Percentiles rank a stretch among this genome's conserved stretches.
These are phyloP conservation scores for Allygus modestus DNA, from an alignment of 2,888 invertebrate species.

Conservation along the genomic window DNA sequence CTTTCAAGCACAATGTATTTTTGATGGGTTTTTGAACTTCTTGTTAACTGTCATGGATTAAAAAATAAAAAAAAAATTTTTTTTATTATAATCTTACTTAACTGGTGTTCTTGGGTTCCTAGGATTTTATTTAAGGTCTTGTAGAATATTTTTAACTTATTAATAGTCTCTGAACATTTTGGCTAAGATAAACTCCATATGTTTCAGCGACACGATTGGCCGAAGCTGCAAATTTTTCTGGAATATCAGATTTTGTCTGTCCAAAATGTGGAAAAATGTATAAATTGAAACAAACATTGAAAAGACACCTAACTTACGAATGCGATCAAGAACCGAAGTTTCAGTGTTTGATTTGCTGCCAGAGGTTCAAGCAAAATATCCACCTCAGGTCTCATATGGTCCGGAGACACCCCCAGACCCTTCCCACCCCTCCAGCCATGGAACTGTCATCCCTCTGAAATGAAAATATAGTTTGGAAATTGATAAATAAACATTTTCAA, in stretches of 20 bases:
- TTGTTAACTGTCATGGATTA: no score
- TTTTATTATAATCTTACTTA: no score
- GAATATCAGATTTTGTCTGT: conserved; percentile 67
- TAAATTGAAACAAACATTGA: conserved; percentile 71
- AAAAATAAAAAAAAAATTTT: no score
- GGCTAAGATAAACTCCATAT: no score
- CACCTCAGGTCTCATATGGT: conserved; percentile 48
- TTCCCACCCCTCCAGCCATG: background rate
- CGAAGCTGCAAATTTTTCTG: background rate
- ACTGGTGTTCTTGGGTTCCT: no score
- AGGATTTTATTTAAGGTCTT: no score
- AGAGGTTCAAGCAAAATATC: conserved; percentile 48
- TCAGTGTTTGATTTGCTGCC: conserved; percentile 53
- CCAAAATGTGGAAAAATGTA: conserved; percentile 71
- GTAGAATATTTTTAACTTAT: no score
- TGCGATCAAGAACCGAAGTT: conserved; percentile 66
- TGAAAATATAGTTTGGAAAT: background rate
- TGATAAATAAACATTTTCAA: no score
- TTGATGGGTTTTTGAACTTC: no score
- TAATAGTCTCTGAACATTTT: no score
- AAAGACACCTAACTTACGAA: conserved; percentile 61
- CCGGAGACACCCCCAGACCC: background rate
- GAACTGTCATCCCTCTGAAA: background rate
- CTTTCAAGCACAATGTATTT: no score
- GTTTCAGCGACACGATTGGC: no score